phyloP scores from a whole-genome alignment of 2,888 invertebrate genomes.

The Ennomos quercinarius region DNA sequence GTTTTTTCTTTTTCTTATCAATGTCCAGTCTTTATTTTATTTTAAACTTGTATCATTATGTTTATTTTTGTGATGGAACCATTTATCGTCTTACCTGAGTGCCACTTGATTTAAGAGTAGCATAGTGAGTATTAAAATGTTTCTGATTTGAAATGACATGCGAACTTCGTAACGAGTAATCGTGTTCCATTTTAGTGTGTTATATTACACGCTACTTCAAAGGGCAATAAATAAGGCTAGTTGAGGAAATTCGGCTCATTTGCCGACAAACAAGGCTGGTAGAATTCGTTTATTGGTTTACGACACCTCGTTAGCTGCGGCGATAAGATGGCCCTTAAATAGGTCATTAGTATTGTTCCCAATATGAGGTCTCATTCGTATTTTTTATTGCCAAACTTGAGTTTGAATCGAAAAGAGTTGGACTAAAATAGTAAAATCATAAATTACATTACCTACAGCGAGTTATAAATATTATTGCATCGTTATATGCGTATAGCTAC shows the following conservation, averaged over 20 bases:
- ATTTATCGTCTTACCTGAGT: slow-evolving; percentile 25
- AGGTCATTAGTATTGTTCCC: slow-evolving; percentile 81
- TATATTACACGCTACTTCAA: slow-evolving; percentile 61
- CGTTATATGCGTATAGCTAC: background rate
- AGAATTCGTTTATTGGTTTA: slow-evolving; percentile 77
- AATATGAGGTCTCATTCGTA: slow-evolving; percentile 43
- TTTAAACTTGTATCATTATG: slow-evolving; percentile 11
- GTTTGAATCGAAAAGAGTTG: slow-evolving; percentile 10
- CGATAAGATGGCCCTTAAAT: slow-evolving; percentile 75
- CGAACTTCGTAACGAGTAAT: slow-evolving; percentile 57
- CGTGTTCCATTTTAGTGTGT: slow-evolving; percentile 66
- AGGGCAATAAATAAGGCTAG: slow-evolving; percentile 70
- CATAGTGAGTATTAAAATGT: slow-evolving; percentile 44
- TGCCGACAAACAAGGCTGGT: slow-evolving; percentile 70
- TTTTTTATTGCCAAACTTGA: slow-evolving; percentile 15
- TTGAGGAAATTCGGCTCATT: slow-evolving; percentile 65
- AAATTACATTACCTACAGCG: background rate
- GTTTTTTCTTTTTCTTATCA: slow-evolving; percentile 20
- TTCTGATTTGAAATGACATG: slow-evolving; percentile 37
- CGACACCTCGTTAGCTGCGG: slow-evolving; percentile 72
- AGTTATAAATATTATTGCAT: background rate
- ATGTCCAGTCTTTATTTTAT: slow-evolving; percentile 25
- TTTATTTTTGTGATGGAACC: slow-evolving; percentile 11
- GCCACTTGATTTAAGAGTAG: slow-evolving; percentile 28
- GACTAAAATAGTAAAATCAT: slow-evolving; percentile 13